Evolutionary conservation across 1,140 invertebrate species (phyloP), one percentile per base, ranked within the genome.

Genomic region (Scaptomyza graminum): DNA sequence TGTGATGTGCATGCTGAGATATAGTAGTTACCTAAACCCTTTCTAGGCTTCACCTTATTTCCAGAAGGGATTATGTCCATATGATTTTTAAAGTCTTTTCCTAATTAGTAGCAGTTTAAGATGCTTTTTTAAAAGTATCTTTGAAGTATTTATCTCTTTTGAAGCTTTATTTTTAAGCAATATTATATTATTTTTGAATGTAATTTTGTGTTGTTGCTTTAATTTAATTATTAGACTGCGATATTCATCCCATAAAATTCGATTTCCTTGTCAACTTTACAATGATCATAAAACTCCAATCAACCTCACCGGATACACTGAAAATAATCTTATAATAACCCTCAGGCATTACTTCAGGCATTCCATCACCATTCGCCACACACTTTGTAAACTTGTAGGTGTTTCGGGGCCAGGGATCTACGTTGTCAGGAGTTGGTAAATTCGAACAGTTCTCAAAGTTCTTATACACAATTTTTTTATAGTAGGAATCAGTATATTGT

Each of bases 371-470:
- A 5, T 11, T 49, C 6, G 51, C 6, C 22, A 56, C 49, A 34
- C 87, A 90, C 9, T 55, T 52, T 0, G 62, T 41, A 2, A 88
- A 54, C 3, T 47, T 65, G 47, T 89, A 81, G 0, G 28, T 39
- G 2, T 67, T 54, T 15, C 47, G 50, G 5, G 81, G 68, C 63
- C 72, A 76, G 0, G 82, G 82, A 1, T 75, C 68, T 0, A 6
- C 28, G 2, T 22, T 60, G 5, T 76, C 49, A 0, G 87, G 85
- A 8, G 59, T 18, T 3, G 73, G 22, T 0, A 90, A 3, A 68
- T 83, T 76, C 2, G 87, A 80, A 54, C 87, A 90, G 0, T n/a
- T 7, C 3, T 8, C 43, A 5, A 89, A 37, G 16, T 88, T 89
- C 7, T 55, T n/a, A 0, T 60, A 46, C 0, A 87, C 12, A 7